phyloP scores from a whole-genome alignment of 2,113 vertebrate genomes.

The Rhinolophus ferrumequinum region DNA sequence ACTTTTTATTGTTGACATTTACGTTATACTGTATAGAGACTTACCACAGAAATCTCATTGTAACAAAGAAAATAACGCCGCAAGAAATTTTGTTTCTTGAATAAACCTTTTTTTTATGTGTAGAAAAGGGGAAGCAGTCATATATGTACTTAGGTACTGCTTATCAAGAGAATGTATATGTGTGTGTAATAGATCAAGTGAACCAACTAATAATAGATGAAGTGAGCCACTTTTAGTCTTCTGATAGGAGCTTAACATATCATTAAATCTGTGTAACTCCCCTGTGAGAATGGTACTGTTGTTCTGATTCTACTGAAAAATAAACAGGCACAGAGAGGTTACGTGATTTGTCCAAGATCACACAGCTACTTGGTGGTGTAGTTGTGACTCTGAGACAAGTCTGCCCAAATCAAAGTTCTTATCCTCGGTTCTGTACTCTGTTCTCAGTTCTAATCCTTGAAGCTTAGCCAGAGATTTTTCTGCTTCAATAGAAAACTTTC shows the following conservation, averaged over 20 bases:
- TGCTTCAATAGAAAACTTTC: conserved; percentile 15
- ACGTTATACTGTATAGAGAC: neutral
- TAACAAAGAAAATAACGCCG: neutral
- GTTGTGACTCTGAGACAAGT: neutral
- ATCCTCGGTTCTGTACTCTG: neutral
- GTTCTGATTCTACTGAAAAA: neutral
- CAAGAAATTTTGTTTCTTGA: neutral
- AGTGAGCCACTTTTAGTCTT: neutral
- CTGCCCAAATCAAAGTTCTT: neutral
- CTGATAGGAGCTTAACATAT: neutral
- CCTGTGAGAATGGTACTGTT: neutral
- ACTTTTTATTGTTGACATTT: neutral
- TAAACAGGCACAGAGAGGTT: neutral
- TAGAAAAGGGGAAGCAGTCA: neutral
- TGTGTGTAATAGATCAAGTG: neutral
- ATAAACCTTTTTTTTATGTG: neutral
- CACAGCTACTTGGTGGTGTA: neutral
- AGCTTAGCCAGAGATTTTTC: neutral
- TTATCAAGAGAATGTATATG: neutral
- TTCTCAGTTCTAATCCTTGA: neutral
- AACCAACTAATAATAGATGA: neutral
- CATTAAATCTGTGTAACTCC: neutral
- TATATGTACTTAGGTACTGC: neutral
- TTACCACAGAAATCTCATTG: neutral
- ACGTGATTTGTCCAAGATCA: neutral